Conservation (phyloP, 2,113 vertebrate species). For the Pelecanoides urinatrix region DNA sequence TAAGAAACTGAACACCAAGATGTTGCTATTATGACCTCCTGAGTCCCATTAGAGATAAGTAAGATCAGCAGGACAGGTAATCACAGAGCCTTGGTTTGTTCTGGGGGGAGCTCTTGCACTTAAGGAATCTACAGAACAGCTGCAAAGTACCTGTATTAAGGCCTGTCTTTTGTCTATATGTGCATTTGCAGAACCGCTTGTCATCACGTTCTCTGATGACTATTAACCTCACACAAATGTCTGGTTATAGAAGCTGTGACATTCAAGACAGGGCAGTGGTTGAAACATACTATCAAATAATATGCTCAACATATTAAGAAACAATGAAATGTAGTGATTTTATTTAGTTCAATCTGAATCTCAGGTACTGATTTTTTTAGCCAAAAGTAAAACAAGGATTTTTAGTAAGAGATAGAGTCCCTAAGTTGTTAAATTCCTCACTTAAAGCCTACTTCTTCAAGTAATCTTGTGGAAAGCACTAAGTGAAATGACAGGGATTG, state of each 20-base stretch:
- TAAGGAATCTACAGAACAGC: background rate
- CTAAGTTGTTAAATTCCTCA: background rate
- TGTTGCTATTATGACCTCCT: background rate
- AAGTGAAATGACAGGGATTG: background rate
- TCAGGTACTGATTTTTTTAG: background rate
- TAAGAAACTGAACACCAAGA: background rate
- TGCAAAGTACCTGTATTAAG: background rate
- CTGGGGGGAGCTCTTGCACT: background rate
- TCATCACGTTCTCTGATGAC: background rate
- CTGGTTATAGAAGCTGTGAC: background rate
- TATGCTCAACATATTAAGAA: background rate
- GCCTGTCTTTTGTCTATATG: background rate
- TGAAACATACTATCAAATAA: background rate
- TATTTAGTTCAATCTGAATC: background rate
- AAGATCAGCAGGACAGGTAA: background rate
- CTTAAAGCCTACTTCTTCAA: background rate
- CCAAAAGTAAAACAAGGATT: background rate
- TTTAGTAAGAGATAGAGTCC: background rate
- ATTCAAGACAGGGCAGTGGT: background rate
- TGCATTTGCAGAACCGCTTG: background rate
- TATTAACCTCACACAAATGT: background rate
- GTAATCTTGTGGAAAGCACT: background rate
- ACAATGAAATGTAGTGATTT: background rate
- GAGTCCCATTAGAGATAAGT: background rate
- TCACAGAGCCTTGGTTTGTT: accelerated